Percentiles rank a stretch among this genome's conserved stretches.
Conservation (phyloP, 2,113 vertebrate genomes). For the Kryptolebias marmoratus region DNA sequence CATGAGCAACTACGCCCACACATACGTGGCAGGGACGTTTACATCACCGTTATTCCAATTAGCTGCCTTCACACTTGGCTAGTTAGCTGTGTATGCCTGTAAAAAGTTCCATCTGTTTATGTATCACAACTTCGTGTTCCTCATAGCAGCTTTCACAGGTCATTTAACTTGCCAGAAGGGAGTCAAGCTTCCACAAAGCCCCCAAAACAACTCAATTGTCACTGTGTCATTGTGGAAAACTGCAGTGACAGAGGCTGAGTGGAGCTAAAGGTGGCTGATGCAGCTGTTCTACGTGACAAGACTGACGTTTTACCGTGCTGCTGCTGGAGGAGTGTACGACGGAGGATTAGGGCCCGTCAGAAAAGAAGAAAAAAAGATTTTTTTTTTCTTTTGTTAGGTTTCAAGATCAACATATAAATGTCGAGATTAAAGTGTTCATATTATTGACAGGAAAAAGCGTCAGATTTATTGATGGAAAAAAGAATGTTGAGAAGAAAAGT, state of each 20-base stretch:
- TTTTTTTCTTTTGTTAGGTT: too few species aligned
- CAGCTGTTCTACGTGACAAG: slow-evolving; percentile 8
- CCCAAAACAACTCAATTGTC: slow-evolving; percentile 34
- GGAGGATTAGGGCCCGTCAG: too few species aligned
- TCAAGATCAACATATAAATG: too few species aligned
- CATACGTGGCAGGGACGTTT: slow-evolving; percentile 25
- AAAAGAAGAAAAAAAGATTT: too few species aligned
- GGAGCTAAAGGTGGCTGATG: slow-evolving; percentile 21
- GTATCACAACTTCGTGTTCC: slow-evolving; percentile 38
- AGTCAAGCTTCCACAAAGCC: slow-evolving; percentile 32
- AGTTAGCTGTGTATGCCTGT: slow-evolving; percentile 34
- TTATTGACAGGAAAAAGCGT: too few species aligned
- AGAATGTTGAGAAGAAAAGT: too few species aligned
- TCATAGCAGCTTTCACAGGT: slow-evolving; percentile 50
- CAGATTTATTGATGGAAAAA: too few species aligned
- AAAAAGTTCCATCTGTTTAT: slow-evolving; percentile 58
- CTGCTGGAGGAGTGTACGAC: slow-evolving; percentile 7
- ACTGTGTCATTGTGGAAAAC: slow-evolving; percentile 10
- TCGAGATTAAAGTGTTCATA: too few species aligned
- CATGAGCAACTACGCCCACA: slow-evolving; percentile 13
- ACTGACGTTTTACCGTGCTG: slow-evolving; percentile 23
- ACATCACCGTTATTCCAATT: slow-evolving; percentile 52
- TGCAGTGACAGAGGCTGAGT: slow-evolving; percentile 22
- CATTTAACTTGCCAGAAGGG: slow-evolving; percentile 39
- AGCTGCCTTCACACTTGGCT: slow-evolving; percentile 61